phyloP scores from a whole-genome alignment of 2,797 vertebrate genomes.

The Liasis olivaceus region DNA sequence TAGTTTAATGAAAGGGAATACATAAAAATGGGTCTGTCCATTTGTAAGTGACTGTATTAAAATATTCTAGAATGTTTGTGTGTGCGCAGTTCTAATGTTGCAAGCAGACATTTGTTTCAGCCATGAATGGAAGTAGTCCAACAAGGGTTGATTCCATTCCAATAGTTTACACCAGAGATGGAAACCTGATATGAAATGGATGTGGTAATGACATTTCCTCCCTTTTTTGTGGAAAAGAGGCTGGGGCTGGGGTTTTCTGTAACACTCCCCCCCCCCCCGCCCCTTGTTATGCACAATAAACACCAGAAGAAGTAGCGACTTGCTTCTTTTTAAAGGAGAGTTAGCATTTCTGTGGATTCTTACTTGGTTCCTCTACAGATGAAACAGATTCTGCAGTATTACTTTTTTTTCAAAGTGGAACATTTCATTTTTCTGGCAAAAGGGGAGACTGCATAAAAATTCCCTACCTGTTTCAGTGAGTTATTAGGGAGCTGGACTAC shows the following conservation, averaged over 20 bases:
- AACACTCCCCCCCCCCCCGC: no score
- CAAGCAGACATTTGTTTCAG: neutral
- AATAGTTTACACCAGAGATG: neutral
- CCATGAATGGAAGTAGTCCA: neutral
- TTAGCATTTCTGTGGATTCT: neutral
- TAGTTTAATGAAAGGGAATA: neutral
- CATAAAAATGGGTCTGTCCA: neutral
- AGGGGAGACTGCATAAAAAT: neutral
- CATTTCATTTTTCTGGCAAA: neutral
- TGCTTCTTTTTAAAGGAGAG: neutral
- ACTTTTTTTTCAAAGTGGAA: neutral
- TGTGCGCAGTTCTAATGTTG: neutral
- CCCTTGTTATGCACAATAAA: neutral
- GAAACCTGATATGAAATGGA: neutral
- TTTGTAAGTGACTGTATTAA: neutral
- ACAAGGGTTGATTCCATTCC: neutral
- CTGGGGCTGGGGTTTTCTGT: neutral
- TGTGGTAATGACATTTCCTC: neutral
- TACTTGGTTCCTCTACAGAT: neutral
- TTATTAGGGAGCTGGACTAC: neutral
- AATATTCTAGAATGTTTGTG: neutral
- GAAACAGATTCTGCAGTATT: neutral
- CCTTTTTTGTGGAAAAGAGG: neutral
- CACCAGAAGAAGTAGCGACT: neutral
- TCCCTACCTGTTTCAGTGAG: neutral